Base-by-base conservation (phyloP, 2,797 vertebrate species). In the Vespertilio murinus region DNA sequence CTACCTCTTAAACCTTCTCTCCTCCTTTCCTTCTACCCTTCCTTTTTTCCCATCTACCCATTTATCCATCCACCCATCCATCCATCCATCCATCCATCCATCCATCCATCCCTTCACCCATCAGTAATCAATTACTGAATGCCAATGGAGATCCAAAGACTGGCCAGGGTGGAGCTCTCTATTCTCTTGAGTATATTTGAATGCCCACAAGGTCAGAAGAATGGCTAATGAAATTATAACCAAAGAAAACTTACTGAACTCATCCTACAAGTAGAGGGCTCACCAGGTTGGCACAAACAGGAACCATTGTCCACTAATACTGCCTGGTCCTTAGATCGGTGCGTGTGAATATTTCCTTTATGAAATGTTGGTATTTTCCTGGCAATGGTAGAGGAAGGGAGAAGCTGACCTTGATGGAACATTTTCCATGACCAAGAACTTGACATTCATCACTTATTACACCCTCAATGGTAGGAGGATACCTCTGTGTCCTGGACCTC, bases 41-140 rank as follows among this genome's bases (percentile, higher is more conserved):
- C 12, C 38, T 7, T 35, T 14, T 3, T 6, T 22, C 3, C 23
- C 23, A 6, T 54, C 33, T 17, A n/a, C 6, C 9, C 1, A 11
- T 16, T 20, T 13, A n/a, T 18, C 16, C 6, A 20, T 28, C 61
- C 12, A 8, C 1, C n/a, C 13, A 8, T 65, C 33, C 10, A 14
- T 23, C 45, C 5, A 16, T 22, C 45, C 28, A 47, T 33, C 23
- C 40, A 13, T 40, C 42, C 9, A 18, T 25, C 20, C 59, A 35
- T 6, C 9, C 1, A 8, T 13, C n/a, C 10, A 23, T 17, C 30
- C 25, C 10, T 38, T 49, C 64, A 54, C 38, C 49, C 64, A 40
- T 8, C 67, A 25, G 45, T 33, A 52, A 59, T 25, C 10, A 42
- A 47, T 33, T n/a, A 40, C 0, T 79, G n/a, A 83, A 81, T 22